Base-by-base conservation (phyloP, 2,888 invertebrate species). In the Synanthedon myopaeformis region DNA sequence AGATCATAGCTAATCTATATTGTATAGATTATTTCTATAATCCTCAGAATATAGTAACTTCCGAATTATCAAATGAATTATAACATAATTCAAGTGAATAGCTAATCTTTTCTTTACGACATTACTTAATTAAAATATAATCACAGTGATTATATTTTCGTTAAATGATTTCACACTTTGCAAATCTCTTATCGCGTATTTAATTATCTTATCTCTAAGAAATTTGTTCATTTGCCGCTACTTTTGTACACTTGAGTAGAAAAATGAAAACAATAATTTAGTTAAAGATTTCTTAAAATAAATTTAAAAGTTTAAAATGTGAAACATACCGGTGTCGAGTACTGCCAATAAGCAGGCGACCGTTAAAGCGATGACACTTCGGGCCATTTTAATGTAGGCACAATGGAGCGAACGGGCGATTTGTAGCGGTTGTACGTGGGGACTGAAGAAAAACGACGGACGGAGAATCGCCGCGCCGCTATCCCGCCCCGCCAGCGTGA, bases 311-410 rank as follows among this genome's bases (percentile, higher is more conserved):
- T 51, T 35, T n/a, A 49, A 55, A 59, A 57, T n/a, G 54, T 50
- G 53, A 19, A 61, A 78, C 85, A 45, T 75, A 86, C 86, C 86
- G 52, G 81, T 65, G 68, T 84, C 79, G 51, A 86, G 66, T 49
- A 81, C 64, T 14, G 85, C 82, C 65, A 86, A 61, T 49, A 86
- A 61, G 51, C 83, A 70, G 57, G 74, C 79, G 53, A 85, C 58
- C 64, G 72, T 74, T 55, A 81, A 64, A 53, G 69, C 73, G 53
- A 67, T 61, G 64, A 69, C 76, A 72, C 69, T 76, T 64, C 77
- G 76, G 59, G 76, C 76, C 82, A 81, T 83, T 64, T 62, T 76
- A 58, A 62, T 60, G 60, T 60, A 55, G 57, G 57, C 59, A 61
- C 53, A 56, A 57, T 35, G 35, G 35, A 35, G 54, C 54, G 58